A percentile compares a stretch with the other conserved stretches of the same genome.
Evolutionary conservation across 2,888 invertebrate genomes (phyloP).

Genomic region (Drosophila picticornis): DNA sequence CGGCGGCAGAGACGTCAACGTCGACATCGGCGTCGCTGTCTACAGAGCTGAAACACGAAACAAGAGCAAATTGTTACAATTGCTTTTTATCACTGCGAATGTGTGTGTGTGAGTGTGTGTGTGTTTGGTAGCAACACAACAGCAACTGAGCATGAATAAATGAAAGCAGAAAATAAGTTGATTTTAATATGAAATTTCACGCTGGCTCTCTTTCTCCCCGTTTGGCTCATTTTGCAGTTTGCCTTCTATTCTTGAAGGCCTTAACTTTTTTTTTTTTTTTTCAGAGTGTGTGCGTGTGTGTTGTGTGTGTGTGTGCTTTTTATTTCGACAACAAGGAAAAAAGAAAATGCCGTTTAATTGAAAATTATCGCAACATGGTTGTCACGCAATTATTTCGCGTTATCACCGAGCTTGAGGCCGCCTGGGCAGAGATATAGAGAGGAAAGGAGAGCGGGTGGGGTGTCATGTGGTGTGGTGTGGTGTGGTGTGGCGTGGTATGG

Average conservation of each 20-base stretch:
- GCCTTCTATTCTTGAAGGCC: conserved; percentile 32
- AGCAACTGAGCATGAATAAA: conserved; percentile 76
- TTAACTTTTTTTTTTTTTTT: conserved; percentile 18
- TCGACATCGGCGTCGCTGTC: conserved; percentile 11
- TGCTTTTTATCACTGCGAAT: conserved; percentile 52
- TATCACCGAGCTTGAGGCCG: conserved; percentile 67
- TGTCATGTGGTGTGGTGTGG: conserved; percentile 2
- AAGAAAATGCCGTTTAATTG: conserved; percentile 81
- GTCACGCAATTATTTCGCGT: conserved; percentile 85
- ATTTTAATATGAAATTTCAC: conserved; percentile 81
- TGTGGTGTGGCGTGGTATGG: background rate
- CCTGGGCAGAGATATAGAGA: background rate
- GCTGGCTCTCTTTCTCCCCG: conserved; percentile 52
- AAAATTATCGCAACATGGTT: conserved; percentile 85
- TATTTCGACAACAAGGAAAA: conserved; percentile 49
- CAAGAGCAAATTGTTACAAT: conserved; percentile 74
- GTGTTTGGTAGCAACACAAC: conserved; percentile 39
- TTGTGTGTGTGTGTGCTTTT: conserved; percentile 29
- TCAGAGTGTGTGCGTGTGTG: conserved; percentile 1
- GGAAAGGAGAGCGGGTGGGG: background rate
- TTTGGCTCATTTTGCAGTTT: conserved; percentile 40
- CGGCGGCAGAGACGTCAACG: conserved; percentile 15
- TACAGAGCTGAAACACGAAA: conserved; percentile 59
- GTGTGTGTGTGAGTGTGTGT: conserved; percentile 36
- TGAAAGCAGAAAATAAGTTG: conserved; percentile 82